Conservation (phyloP, 2,888 invertebrate species). For the Trachelus stipa region DNA sequence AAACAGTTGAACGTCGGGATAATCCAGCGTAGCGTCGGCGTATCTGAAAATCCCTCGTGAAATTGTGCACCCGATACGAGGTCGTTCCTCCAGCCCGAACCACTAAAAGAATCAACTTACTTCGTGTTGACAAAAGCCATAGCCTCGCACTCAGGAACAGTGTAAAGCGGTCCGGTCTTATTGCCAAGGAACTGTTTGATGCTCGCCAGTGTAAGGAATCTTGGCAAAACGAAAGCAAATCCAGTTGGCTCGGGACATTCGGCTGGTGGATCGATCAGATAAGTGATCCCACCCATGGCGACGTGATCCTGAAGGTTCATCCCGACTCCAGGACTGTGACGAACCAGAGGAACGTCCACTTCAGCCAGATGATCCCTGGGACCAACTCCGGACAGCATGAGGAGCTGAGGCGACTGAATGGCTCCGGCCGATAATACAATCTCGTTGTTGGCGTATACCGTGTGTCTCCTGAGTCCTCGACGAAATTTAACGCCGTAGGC, state of each 20-base stretch:
- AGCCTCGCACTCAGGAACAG: conserved; percentile 81
- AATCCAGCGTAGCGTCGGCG: conserved; percentile 74
- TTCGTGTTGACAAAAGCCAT: conserved; percentile 84
- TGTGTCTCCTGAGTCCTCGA: conserved; percentile 68
- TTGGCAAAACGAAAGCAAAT: conserved; percentile 78
- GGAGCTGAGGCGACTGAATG: conserved; percentile 84
- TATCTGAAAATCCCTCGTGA: conserved; percentile 60
- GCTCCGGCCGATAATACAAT: conserved; percentile 89
- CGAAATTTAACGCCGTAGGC: conserved; percentile 78
- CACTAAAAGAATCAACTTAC: conserved; percentile 35
- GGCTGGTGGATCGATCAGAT: conserved; percentile 74
- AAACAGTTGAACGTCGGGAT: conserved; percentile 85
- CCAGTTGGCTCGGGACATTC: conserved; percentile 60
- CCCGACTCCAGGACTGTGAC: conserved; percentile 80
- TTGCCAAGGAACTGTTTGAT: conserved; percentile 74
- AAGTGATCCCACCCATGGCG: conserved; percentile 80
- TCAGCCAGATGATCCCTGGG: conserved; percentile 74
- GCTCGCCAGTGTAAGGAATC: conserved; percentile 72
- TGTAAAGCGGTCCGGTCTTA: conserved; percentile 77
- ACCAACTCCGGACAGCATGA: conserved; percentile 89
- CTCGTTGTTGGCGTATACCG: conserved; percentile 75
- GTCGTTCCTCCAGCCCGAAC: neutral
- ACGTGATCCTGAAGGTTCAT: conserved; percentile 86
- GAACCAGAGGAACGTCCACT: conserved; percentile 72
- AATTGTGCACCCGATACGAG: too few species aligned